phyloP scores from a whole-genome alignment of 1,140 invertebrate species.

The Dinothrombium tinctorium region DNA sequence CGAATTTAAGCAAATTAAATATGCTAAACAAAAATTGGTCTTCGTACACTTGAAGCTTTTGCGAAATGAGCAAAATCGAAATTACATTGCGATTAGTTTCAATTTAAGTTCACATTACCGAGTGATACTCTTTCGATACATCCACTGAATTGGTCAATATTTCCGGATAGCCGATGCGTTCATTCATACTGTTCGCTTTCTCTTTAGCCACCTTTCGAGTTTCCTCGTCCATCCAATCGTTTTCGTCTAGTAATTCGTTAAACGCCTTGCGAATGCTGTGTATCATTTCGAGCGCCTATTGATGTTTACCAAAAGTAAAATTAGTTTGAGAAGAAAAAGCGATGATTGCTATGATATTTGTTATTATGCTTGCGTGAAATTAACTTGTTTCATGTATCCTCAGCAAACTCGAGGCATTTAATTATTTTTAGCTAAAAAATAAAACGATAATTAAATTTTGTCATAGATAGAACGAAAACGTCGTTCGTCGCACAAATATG shows the following conservation, averaged over 20 bases:
- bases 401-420: too few species aligned
- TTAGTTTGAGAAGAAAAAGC: too few species aligned
- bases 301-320: too few species aligned
- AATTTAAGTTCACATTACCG: constrained; percentile 27
- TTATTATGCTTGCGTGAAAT: too few species aligned
- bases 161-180: constrained; percentile 71
- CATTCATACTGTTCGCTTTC: constrained; percentile 46
- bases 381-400: too few species aligned
- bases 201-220: constrained; percentile 49
- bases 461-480: too few species aligned
- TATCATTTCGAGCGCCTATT: constrained; percentile 70
- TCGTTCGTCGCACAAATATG: too few species aligned
- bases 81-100: background rate
- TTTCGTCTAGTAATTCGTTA: constrained; percentile 38
- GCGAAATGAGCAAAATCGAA: background rate
- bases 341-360: too few species aligned
- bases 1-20: constrained; percentile 41
- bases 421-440: too few species aligned
- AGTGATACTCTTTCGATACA: constrained; percentile 44
- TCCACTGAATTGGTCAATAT: constrained; percentile 44
- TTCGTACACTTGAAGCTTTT: constrained; percentile 25
- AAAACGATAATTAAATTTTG: background rate
- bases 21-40: constrained; percentile 43
- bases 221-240: constrained; percentile 55
- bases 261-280: constrained; percentile 55